These are phyloP conservation scores for Cataglyphis rosenhaueri DNA, from an alignment of 2,888 invertebrate species.

Conservation along the genomic window DNA sequence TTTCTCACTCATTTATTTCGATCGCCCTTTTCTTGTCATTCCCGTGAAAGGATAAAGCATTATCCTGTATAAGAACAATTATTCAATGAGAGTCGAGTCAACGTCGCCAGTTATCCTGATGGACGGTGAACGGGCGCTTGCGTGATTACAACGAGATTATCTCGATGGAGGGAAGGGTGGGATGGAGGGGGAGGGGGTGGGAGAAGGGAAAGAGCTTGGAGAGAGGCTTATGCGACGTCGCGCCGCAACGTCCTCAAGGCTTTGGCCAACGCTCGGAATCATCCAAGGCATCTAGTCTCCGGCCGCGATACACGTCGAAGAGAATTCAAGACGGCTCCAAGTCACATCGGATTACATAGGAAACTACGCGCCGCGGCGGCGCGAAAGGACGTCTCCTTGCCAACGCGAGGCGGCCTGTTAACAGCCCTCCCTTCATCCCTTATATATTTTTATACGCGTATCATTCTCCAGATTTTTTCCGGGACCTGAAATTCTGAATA, in stretches of 20 bases:
- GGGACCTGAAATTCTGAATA: background rate
- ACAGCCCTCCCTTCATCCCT: background rate
- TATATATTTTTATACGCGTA: background rate
- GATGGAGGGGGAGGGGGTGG: background rate
- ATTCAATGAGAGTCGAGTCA: constrained; percentile 7
- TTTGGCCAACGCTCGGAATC: constrained; percentile 22
- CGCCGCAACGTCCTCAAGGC: constrained; percentile 27
- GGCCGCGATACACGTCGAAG: constrained; percentile 44
- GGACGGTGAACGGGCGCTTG: background rate
- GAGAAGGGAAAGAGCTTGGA: background rate
- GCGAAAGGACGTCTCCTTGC: background rate
- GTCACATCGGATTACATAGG: constrained; percentile 39
- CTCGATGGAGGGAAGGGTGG: background rate
- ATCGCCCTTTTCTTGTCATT: background rate
- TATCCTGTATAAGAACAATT: constrained; percentile 2
- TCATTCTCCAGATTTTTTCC: background rate
- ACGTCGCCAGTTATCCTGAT: constrained; percentile 3
- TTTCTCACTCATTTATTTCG: background rate
- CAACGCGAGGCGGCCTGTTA: background rate
- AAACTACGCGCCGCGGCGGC: constrained; percentile 32
- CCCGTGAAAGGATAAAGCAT: background rate
- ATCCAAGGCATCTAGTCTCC: constrained; percentile 33
- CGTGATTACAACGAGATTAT: constrained; percentile 42
- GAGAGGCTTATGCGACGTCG: constrained; percentile 23
- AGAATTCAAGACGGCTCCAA: constrained; percentile 46